Conservation (phyloP, 2,113 vertebrate species). For the Lycocorax pyrrhopterus region DNA sequence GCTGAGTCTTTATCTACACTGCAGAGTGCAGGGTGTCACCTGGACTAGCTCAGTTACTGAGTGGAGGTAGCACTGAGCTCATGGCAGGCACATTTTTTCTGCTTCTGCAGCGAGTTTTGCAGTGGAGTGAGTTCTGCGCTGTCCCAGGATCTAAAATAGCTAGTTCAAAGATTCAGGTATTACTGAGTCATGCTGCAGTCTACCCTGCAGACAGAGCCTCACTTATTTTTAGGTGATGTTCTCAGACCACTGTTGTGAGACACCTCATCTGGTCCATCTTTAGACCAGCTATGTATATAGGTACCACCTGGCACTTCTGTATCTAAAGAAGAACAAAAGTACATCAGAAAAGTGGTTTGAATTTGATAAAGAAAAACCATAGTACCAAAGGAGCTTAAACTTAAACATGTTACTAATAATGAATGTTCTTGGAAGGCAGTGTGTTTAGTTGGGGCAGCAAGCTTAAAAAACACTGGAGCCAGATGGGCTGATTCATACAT, state of each 20-base stretch:
- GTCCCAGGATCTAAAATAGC: neutral
- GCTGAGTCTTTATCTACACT: neutral
- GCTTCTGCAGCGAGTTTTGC: neutral
- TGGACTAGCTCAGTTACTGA: neutral
- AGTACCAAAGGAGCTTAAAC: neutral
- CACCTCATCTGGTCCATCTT: neutral
- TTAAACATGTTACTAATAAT: conserved; percentile 37
- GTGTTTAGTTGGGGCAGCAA: neutral
- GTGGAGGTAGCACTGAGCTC: neutral
- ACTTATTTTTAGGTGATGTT: neutral
- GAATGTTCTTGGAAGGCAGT: conserved; percentile 27
- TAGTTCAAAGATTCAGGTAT: neutral
- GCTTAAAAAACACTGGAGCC: conserved; percentile 13
- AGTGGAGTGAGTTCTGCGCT: neutral
- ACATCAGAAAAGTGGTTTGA: neutral
- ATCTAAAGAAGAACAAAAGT: neutral
- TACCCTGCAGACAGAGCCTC: neutral
- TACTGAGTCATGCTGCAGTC: neutral
- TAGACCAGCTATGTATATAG: neutral
- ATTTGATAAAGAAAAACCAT: neutral
- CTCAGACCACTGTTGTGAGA: neutral
- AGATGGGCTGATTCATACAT: conserved; percentile 17
- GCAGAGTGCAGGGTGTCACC: neutral
- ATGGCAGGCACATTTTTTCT: neutral
- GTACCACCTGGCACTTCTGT: neutral